A percentile compares a stretch with the other conserved stretches of the same genome.
Evolutionary conservation across 53 echinoderm and acorn worm genomes (phyloP).

Genomic region (Arbacia lixula): DNA sequence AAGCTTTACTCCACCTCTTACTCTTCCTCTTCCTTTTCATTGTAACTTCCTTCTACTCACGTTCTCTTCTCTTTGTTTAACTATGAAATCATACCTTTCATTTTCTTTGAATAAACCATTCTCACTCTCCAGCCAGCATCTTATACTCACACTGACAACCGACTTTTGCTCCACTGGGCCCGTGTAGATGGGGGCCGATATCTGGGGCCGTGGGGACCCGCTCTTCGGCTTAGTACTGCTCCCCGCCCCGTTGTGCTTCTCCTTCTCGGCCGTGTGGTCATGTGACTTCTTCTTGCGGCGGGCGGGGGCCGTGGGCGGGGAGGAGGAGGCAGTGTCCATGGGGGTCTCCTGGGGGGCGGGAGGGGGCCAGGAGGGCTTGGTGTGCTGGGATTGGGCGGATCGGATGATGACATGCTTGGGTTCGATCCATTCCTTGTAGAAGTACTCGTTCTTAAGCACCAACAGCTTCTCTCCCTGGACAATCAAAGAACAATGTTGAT

Average conservation of each 20-base stretch:
- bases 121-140: no score
- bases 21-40: no score
- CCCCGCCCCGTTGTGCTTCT: neutral
- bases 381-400: conserved; percentile 21
- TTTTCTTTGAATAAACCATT: no score
- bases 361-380: conserved; percentile 47
- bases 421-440: conserved; percentile 49
- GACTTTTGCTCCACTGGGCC: conserved; percentile 50
- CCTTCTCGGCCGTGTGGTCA: conserved; percentile 6
- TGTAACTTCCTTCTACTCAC: no score
- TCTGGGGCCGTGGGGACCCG: conserved; percentile 23
- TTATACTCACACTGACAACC: conserved; percentile 49
- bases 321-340: conserved; percentile 1
- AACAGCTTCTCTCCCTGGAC: conserved; percentile 30
- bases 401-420: conserved; percentile 57
- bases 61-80: no score
- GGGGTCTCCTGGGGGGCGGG: conserved; percentile 42
- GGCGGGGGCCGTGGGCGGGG: conserved; percentile 23
- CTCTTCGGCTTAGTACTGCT: conserved; percentile 20
- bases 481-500: neutral
- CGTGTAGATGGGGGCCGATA: conserved; percentile 46
- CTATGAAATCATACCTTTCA: neutral
- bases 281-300: conserved; percentile 26
- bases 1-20: no score
- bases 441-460: conserved; percentile 48